phyloP scores from a whole-genome alignment of 2,797 vertebrate genomes.

The Glyptemys insculpta region DNA sequence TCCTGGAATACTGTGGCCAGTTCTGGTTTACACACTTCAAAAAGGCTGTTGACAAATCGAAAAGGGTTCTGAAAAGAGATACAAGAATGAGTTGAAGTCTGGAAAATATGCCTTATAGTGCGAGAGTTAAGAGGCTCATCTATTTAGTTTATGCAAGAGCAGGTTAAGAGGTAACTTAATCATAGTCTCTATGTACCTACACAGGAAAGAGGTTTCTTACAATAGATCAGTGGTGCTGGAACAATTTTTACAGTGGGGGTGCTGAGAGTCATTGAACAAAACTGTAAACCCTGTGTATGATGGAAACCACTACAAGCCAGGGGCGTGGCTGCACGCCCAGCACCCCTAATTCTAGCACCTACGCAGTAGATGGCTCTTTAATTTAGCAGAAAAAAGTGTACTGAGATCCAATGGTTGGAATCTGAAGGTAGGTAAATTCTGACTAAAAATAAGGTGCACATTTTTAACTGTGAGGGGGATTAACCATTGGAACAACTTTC shows the following conservation, averaged over 20 bases:
- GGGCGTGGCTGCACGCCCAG: no score
- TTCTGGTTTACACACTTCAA: neutral
- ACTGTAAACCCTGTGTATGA: no score
- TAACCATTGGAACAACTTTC: neutral
- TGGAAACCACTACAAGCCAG: no score
- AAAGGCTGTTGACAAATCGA: neutral
- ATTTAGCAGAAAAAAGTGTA: neutral
- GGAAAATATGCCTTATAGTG: neutral
- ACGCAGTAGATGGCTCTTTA: no score
- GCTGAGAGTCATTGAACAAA: no score
- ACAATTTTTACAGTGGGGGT: no score
- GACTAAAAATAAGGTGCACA: neutral
- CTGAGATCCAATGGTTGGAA: neutral
- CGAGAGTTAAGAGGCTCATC: neutral
- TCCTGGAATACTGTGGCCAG: neutral
- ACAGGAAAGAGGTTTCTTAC: neutral
- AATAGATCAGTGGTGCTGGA: neutral
- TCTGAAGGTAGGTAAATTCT: neutral
- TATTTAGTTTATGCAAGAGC: neutral
- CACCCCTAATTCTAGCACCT: no score
- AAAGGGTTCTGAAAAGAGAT: neutral
- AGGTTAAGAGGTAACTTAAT: neutral
- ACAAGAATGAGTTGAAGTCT: neutral
- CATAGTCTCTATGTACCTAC: neutral
- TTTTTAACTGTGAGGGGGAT: neutral